A percentile compares a stretch with the other conserved stretches of the same genome.
Evolutionary conservation across 2,797 vertebrate genomes (phyloP).

Genomic region (Aulostomus chinensis): DNA sequence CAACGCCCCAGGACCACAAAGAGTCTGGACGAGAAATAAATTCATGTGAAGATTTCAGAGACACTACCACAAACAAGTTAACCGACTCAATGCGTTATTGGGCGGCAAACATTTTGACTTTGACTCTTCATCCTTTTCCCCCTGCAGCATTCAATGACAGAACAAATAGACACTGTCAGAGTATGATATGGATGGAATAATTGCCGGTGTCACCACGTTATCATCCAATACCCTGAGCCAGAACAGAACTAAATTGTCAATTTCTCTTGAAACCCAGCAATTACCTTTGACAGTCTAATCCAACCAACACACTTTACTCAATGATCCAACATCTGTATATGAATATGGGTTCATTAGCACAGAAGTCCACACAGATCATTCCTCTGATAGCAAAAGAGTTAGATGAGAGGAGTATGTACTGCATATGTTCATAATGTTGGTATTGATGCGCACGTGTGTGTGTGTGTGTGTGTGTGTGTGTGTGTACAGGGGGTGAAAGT

Average conservation of each 20-base stretch:
- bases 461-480: neutral
- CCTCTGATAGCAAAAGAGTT: constrained; percentile 7
- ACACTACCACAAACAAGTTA: constrained; percentile 2
- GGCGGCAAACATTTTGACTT: constrained; percentile 18
- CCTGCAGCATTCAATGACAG: constrained; percentile 27
- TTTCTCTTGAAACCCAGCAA: constrained; percentile 38
- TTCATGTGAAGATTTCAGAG: constrained; percentile 2
- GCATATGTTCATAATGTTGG: too few relatives aligned
- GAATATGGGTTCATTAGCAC: constrained; percentile 57
- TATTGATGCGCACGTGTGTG: too few relatives aligned
- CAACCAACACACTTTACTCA: constrained; percentile 44
- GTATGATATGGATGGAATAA: constrained; percentile 37
- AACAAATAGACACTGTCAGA: constrained; percentile 21
- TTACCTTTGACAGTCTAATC: constrained; percentile 64
- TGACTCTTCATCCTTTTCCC: too few relatives aligned
- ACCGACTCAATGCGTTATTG: constrained; percentile 1
- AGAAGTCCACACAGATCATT: constrained; percentile 26
- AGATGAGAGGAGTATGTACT: too few relatives aligned
- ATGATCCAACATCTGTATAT: constrained; percentile 61
- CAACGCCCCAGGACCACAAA: constrained; percentile 1
- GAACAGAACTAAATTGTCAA: constrained; percentile 52
- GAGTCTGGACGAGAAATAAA: neutral
- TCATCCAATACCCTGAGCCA: constrained; percentile 31
- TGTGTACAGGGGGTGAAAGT: constrained; percentile 1
- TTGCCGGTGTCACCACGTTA: constrained; percentile 43